phyloP scores from a whole-genome alignment of 2,113 vertebrate genomes.

The Pyrgilauda ruficollis region DNA sequence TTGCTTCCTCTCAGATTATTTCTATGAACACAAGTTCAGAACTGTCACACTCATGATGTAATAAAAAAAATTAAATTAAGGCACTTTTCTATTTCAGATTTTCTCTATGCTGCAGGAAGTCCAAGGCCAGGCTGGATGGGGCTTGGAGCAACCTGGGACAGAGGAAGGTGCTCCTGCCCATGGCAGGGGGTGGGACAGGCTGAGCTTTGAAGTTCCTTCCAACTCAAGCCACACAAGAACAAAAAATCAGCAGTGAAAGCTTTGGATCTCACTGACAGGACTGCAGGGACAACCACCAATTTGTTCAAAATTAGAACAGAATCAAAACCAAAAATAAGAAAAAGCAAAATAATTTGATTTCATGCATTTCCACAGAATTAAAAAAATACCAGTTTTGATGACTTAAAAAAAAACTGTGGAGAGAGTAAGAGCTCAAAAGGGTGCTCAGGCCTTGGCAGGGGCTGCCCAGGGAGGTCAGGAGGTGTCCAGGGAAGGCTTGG shows the following conservation, averaged over 20 bases:
- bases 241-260: background rate
- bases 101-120: background rate
- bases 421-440: background rate
- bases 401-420: background rate
- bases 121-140: background rate
- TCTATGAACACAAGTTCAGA: background rate
- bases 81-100: background rate
- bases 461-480: background rate
- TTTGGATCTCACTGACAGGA: background rate
- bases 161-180: background rate
- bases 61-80: background rate
- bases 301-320: background rate
- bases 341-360: background rate
- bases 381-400: background rate
- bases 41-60: background rate
- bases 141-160: background rate
- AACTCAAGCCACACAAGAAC: background rate
- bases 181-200: background rate
- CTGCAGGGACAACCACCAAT: background rate
- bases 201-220: background rate
- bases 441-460: fast-evolving
- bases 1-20: background rate
- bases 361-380: background rate
- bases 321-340: background rate
- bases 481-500: background rate